A percentile compares a stretch with the other conserved stretches of the same genome.
Evolutionary conservation across 2,888 invertebrate species (phyloP).

Genomic region (Ochropleura plecta): DNA sequence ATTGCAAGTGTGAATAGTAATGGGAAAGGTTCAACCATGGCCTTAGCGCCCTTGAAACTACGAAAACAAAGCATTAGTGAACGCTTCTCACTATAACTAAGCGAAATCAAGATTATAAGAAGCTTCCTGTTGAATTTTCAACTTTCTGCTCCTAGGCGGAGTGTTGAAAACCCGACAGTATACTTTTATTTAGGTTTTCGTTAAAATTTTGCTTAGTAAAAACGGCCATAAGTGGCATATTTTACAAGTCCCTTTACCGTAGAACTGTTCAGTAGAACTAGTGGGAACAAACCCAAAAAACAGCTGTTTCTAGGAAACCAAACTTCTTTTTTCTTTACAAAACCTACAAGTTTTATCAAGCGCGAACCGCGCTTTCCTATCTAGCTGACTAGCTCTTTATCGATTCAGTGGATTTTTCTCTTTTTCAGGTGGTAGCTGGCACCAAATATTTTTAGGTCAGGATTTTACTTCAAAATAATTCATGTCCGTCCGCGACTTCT

Average conservation of each 20-base stretch:
- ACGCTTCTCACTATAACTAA: neutral
- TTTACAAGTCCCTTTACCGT: neutral
- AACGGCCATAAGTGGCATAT: neutral
- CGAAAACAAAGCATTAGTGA: slow-evolving; percentile 13
- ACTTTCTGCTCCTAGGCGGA: neutral
- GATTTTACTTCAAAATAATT: slow-evolving; percentile 7
- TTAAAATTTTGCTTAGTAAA: too few relatives aligned
- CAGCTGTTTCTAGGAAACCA: neutral
- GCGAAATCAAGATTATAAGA: neutral
- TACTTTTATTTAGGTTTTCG: neutral
- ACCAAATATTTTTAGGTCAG: slow-evolving; percentile 21
- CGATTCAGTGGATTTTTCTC: neutral
- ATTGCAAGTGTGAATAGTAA: slow-evolving; percentile 40
- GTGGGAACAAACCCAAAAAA: too few relatives aligned
- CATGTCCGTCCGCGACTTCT: too few relatives aligned
- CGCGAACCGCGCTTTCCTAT: neutral
- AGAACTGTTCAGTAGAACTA: too few relatives aligned
- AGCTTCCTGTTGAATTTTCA: neutral
- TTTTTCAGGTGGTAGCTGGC: neutral
- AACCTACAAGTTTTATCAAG: neutral
- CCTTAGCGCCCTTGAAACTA: slow-evolving; percentile 25
- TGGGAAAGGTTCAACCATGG: slow-evolving; percentile 2
- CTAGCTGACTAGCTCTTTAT: neutral
- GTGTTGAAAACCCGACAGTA: neutral
- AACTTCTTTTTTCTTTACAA: neutral